These are phyloP conservation scores for Zaprionus taronus DNA, from an alignment of 1,140 invertebrate genomes.

Conservation along the genomic window DNA sequence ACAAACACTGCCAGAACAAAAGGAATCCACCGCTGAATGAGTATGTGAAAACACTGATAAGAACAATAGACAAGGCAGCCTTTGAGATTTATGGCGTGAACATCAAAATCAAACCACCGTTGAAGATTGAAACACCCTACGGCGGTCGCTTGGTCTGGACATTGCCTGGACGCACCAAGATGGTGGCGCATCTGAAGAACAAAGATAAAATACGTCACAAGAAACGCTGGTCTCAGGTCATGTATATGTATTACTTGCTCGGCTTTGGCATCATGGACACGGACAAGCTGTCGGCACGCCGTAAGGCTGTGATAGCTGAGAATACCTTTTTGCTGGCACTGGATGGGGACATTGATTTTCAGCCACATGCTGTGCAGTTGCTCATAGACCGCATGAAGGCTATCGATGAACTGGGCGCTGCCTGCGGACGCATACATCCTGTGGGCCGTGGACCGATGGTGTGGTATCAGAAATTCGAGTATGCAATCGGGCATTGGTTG, in stretches of 20 bases:
- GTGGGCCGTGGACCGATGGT: conserved; percentile 94
- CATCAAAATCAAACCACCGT: conserved; percentile 89
- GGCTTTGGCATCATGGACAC: conserved; percentile 93
- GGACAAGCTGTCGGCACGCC: conserved; percentile 86
- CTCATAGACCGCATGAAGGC: conserved; percentile 96
- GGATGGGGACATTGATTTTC: conserved; percentile 98
- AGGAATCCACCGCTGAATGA: conserved; percentile 91
- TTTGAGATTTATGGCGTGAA: conserved; percentile 90
- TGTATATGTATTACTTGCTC: conserved; percentile 98
- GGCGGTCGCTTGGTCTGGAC: conserved; percentile 94
- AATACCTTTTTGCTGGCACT: conserved; percentile 95
- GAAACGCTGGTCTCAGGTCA: conserved; percentile 93
- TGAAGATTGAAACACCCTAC: conserved; percentile 92
- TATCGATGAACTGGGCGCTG: conserved; percentile 93
- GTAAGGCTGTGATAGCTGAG: conserved; percentile 91
- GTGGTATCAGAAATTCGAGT: conserved; percentile 98
- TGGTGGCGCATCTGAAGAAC: conserved; percentile 95
- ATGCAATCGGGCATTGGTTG: conserved; percentile 96
- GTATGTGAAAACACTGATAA: conserved; percentile 92
- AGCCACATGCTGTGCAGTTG: conserved; percentile 93
- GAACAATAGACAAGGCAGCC: conserved; percentile 91
- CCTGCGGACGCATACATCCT: conserved; percentile 96
- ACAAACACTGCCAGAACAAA: conserved; percentile 86
- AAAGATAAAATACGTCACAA: conserved; percentile 94
- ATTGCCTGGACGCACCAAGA: conserved; percentile 93